phyloP scores from a whole-genome alignment of 2,888 invertebrate genomes.

The Eumerus sabulonum region DNA sequence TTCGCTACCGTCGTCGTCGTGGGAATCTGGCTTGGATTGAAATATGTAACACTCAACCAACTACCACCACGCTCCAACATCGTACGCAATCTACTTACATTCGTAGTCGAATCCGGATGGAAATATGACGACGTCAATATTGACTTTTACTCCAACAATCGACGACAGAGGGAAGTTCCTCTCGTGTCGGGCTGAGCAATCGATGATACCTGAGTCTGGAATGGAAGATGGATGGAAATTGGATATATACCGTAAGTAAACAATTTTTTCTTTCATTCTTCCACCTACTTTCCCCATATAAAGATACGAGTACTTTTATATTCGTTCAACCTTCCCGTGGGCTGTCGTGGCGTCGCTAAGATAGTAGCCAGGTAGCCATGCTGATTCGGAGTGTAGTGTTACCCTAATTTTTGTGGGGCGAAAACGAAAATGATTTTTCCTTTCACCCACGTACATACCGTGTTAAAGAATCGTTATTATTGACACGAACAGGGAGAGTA shows the following conservation, averaged over 20 bases:
- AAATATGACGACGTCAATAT: conserved; percentile 87
- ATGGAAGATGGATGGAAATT: conserved; percentile 90
- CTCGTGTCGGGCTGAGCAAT: conserved; percentile 88
- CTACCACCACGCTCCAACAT: neutral
- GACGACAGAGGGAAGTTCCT: conserved; percentile 89
- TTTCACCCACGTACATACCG: neutral
- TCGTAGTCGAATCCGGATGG: conserved; percentile 81
- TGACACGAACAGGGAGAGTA: conserved; percentile 10
- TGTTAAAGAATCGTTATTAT: conserved; percentile 19
- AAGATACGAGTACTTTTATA: no score
- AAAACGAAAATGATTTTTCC: conserved; percentile 21
- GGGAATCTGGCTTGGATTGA: conserved; percentile 20
- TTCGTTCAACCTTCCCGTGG: no score
- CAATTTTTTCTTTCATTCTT: conserved; percentile 22
- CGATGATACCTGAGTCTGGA: conserved; percentile 86
- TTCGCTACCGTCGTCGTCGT: no score
- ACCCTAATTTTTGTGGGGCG: neutral
- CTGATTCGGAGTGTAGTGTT: neutral
- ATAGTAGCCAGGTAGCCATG: neutral
- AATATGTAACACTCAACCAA: conserved; percentile 6
- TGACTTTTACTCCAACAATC: conserved; percentile 88
- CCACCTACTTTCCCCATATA: no score
- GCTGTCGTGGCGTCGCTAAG: no score
- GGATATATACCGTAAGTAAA: conserved; percentile 90
- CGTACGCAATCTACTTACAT: neutral